Base-by-base conservation (phyloP, 1,140 invertebrate species). In the Neoseiulus cucumeris region DNA sequence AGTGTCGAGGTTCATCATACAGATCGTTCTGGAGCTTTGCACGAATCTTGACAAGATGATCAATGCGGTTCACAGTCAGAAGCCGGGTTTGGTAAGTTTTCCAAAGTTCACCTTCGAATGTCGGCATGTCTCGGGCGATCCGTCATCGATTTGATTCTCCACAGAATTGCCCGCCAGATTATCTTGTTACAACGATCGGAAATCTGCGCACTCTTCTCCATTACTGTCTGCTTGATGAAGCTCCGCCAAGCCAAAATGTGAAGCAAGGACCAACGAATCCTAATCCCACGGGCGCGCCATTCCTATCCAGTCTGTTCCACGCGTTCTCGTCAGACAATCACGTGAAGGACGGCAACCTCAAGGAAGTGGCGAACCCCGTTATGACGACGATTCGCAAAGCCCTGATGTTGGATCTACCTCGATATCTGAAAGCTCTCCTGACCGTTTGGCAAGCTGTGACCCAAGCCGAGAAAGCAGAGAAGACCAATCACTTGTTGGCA, bases 191-290 rank as follows among this genome's bases (percentile, higher is more conserved):
- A 0, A 81, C 87, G 72, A 74, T 92, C 65, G 87, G 91, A 76
- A 85, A 86, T 0, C 73, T 92, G 64, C 89, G 87, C 0, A 84
- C 87, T 42, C 75, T 92, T 6, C 82, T 86, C 70, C 89, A 92
- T 74, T 91, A 87, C 75, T 91, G 87, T 70, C 76, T 92, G 17
- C 75, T 91, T 68, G 87, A 91, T 44, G 66, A 66, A 64, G 65
- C 70, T 17, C 39, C 73, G 81, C 80, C 6, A 81, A 81, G 68
- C 81, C 79, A 7, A 81, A 81, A 68, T 81, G 7, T 33, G 25
- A 59, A 59, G 22, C 51, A 59, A 33, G 14, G 12, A 33, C 51
- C 51, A 1, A 12, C 33, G 22, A 33, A 25, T 25, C 51, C 25
- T 14, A 59, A 59, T 25, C 51, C 51, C 1, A 59, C 51, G 33